These are phyloP conservation scores for Sula dactylatra DNA, from an alignment of 2,113 vertebrate species.

Conservation along the genomic window DNA sequence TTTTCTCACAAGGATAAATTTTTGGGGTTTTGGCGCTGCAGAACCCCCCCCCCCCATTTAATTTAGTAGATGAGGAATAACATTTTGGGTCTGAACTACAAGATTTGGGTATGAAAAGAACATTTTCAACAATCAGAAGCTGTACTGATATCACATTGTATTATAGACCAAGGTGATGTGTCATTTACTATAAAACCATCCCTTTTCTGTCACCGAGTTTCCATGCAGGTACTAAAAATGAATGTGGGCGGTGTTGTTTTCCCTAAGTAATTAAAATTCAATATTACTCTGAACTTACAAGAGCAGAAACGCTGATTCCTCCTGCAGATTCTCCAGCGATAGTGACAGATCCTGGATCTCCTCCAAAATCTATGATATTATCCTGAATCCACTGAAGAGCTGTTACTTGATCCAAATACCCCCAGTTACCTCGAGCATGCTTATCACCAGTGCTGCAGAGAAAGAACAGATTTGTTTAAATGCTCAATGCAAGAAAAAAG, in stretches of 20 bases:
- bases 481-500: not conserved
- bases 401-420: conserved; percentile 85
- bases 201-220: not conserved
- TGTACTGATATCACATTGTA: not conserved
- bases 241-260: fast-evolving
- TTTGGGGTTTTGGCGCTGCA: not conserved
- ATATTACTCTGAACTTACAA: conserved; percentile 65
- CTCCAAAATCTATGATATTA: conserved; percentile 87
- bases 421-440: conserved; percentile 84
- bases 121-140: not conserved
- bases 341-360: conserved; percentile 82
- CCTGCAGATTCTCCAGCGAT: conserved; percentile 89
- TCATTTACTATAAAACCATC: not conserved
- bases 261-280: not conserved
- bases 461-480: not conserved
- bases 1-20: not conserved
- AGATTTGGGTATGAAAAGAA: not conserved
- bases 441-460: conserved; percentile 82
- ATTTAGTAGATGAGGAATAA: not conserved
- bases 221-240: not conserved
- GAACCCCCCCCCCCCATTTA: fast-evolving
- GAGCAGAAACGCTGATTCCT: conserved; percentile 80
- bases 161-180: not conserved
- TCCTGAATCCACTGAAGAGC: conserved; percentile 87
- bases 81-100: not conserved